Evolutionary conservation across 2,113 vertebrate species (phyloP).

Genomic region (Mus pahari): DNA sequence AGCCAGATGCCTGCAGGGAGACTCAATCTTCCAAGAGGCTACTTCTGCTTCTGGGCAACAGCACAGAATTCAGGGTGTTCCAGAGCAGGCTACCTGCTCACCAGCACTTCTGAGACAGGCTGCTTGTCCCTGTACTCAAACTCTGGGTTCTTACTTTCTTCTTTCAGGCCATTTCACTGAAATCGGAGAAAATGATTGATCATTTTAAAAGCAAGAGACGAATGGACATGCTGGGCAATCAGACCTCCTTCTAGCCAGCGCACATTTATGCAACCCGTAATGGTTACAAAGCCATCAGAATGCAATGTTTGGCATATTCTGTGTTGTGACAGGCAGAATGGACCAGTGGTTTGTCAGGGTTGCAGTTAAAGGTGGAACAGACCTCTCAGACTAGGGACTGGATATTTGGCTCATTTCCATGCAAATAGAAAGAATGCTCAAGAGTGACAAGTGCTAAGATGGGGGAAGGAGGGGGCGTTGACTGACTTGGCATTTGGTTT

Average conservation of each 20-base stretch:
- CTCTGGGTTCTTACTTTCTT: conserved; percentile 24
- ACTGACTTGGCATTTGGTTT: neutral
- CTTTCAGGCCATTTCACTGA: conserved; percentile 77
- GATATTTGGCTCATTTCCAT: neutral
- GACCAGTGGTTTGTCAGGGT: neutral
- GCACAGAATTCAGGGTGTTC: neutral
- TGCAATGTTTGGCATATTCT: conserved; percentile 45
- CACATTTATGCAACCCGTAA: conserved; percentile 56
- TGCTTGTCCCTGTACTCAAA: conserved; percentile 42
- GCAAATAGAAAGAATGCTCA: neutral
- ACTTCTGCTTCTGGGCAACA: neutral
- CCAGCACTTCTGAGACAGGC: conserved; percentile 49
- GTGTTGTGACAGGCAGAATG: conserved; percentile 58
- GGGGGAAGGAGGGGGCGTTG: too few species aligned
- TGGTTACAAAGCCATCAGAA: conserved; percentile 69
- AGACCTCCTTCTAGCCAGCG: conserved; percentile 38
- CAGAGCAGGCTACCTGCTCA: neutral
- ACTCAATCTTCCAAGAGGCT: neutral
- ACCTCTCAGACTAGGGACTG: neutral
- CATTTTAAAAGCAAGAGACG: conserved; percentile 70
- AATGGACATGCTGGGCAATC: conserved; percentile 67
- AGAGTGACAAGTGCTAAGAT: neutral
- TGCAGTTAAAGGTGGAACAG: conserved; percentile 38
- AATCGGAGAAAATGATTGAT: conserved; percentile 77
- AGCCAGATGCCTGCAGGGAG: neutral